Percentiles rank a stretch among this genome's conserved stretches.
Evolutionary conservation across 2,797 vertebrate species (phyloP).

Genomic region (Halcyon leucocephala): DNA sequence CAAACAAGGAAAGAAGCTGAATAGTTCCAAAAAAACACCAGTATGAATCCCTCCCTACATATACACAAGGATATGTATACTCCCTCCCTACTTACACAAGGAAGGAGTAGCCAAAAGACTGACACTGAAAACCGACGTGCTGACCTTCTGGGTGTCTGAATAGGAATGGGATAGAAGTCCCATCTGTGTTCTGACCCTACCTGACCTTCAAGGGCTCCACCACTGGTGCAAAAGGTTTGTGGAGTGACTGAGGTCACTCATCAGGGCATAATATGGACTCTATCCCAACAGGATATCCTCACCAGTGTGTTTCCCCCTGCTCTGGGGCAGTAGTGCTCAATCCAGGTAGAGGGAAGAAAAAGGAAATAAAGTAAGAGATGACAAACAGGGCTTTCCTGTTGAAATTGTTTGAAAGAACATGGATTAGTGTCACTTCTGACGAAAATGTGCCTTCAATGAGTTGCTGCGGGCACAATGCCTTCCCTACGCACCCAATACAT

Average conservation of each 20-base stretch:
- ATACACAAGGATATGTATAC: background rate
- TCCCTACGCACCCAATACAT: background rate
- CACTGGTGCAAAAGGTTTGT: background rate
- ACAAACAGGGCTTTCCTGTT: slow-evolving; percentile 37
- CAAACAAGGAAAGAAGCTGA: background rate
- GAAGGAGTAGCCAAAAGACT: background rate
- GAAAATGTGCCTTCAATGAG: background rate
- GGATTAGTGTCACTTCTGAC: background rate
- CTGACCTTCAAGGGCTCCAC: background rate
- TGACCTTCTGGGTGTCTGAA: background rate
- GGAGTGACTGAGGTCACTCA: background rate
- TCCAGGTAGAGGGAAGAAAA: background rate
- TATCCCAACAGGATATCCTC: slow-evolving; percentile 20
- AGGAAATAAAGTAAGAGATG: background rate
- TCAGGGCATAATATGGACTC: background rate
- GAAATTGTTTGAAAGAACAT: background rate
- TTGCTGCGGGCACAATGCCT: background rate
- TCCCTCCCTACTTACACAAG: background rate
- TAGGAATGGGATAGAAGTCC: background rate
- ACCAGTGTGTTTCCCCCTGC: background rate
- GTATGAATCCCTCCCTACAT: background rate
- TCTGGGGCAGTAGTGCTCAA: background rate
- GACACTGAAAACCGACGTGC: background rate
- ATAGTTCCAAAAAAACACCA: background rate
- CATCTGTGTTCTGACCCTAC: slow-evolving; percentile 23